phyloP scores from a whole-genome alignment of 2,888 invertebrate species.

The Rambutsinella grinnellia region DNA sequence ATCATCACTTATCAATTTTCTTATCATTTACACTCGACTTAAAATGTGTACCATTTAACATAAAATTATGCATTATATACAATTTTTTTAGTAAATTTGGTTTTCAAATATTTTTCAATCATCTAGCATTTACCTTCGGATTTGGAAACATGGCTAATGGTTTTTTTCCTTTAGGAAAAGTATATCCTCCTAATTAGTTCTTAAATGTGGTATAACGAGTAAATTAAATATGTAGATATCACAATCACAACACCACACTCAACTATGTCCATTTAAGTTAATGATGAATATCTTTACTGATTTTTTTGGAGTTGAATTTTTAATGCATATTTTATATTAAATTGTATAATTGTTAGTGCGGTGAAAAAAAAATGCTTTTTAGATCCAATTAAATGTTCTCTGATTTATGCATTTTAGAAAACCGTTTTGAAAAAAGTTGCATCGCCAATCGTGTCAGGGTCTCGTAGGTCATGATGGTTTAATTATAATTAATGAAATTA shows the following conservation, averaged over 20 bases:
- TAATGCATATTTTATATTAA: neutral
- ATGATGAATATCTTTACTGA: neutral
- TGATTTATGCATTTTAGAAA: no score
- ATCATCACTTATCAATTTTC: constrained; percentile 13
- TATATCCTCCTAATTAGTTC: neutral
- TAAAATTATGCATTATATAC: constrained; percentile 6
- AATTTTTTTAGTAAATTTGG: no score
- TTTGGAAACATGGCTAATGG: constrained; percentile 38
- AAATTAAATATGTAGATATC: constrained; percentile 58
- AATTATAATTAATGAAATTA: no score
- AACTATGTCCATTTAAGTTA: constrained; percentile 14
- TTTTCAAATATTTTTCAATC: constrained; percentile 4
- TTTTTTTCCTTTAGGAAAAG: constrained; percentile 4
- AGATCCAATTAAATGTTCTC: no score
- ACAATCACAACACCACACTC: constrained; percentile 64
- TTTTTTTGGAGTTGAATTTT: neutral
- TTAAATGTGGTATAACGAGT: neutral
- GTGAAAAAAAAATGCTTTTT: no score
- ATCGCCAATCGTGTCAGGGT: no score
- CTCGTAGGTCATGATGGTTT: no score
- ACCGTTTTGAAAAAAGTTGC: no score
- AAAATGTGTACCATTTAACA: constrained; percentile 1
- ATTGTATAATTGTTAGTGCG: no score
- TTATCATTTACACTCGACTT: neutral
- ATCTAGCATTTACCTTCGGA: no score